Conservation (phyloP, 2,797 vertebrate species). For the Thaleichthys pacificus region DNA sequence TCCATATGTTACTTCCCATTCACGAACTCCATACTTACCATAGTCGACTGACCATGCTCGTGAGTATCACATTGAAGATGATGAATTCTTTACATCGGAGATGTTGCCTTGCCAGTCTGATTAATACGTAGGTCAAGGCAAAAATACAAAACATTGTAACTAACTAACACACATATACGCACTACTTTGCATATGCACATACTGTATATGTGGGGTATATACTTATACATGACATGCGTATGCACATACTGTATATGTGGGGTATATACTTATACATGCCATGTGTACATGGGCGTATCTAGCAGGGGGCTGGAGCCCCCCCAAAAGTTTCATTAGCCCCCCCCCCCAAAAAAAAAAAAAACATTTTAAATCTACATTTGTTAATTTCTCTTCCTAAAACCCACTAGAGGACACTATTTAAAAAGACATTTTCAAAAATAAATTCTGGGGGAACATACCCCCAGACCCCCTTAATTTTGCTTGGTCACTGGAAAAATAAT, state of each 20-base stretch:
- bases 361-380: too few relatives aligned
- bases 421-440: too few relatives aligned
- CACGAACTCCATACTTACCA: conserved; percentile 62
- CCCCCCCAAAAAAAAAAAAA: too few relatives aligned
- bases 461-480: too few relatives aligned
- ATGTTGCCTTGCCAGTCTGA: conserved; percentile 69
- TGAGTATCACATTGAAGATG: conserved; percentile 69
- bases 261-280: not conserved
- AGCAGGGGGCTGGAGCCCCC: too few relatives aligned
- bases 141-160: not conserved
- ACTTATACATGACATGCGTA: not conserved
- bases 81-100: conserved; percentile 69
- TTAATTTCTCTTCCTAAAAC: too few relatives aligned
- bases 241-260: not conserved
- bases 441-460: too few relatives aligned
- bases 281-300: too few relatives aligned
- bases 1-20: not conserved
- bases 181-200: too few relatives aligned
- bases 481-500: too few relatives aligned
- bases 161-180: not conserved
- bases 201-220: not conserved
- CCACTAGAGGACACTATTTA: too few relatives aligned
- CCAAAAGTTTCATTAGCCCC: too few relatives aligned
- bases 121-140: conserved; percentile 28
- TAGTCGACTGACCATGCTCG: conserved; percentile 75